These are phyloP conservation scores for Meloidogyne exigua DNA, from an alignment of 1,140 invertebrate genomes.

Conservation along the genomic window DNA sequence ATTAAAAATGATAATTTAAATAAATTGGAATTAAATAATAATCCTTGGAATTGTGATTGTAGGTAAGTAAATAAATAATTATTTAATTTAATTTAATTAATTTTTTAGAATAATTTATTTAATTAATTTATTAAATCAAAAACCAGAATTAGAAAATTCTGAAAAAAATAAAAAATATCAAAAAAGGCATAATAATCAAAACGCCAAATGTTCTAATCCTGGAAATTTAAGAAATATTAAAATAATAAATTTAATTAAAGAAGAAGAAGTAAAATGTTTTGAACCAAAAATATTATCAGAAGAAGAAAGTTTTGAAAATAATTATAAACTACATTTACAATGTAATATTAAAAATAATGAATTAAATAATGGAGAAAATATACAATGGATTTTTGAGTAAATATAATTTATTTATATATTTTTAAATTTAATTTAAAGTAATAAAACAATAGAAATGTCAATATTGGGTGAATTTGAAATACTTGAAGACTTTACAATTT, in stretches of 20 bases:
- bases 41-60: constrained; percentile 55
- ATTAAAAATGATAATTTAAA: constrained; percentile 28
- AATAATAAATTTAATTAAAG: constrained; percentile 18
- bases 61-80: constrained; percentile 32
- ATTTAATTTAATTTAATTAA: neutral
- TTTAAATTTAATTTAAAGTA: neutral
- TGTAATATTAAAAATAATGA: constrained; percentile 18
- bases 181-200: neutral
- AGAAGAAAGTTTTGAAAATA: constrained; percentile 8
- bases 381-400: constrained; percentile 45
- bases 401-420: constrained; percentile 20
- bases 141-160: neutral
- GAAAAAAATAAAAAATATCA: neutral
- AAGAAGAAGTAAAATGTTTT: constrained; percentile 34
- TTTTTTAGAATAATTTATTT: constrained; percentile 9
- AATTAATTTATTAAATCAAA: constrained; percentile 1
- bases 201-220: constrained; percentile 19
- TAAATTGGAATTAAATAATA: constrained; percentile 35
- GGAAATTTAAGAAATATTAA: neutral
- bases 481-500: neutral
- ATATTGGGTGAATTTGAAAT: neutral
- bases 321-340: constrained; percentile 28
- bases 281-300: neutral
- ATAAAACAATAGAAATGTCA: neutral
- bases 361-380: neutral